Evolutionary conservation across 2,888 invertebrate genomes (phyloP), one percentile per base, ranked within the genome.

Genomic region (Tipula helvola): DNA sequence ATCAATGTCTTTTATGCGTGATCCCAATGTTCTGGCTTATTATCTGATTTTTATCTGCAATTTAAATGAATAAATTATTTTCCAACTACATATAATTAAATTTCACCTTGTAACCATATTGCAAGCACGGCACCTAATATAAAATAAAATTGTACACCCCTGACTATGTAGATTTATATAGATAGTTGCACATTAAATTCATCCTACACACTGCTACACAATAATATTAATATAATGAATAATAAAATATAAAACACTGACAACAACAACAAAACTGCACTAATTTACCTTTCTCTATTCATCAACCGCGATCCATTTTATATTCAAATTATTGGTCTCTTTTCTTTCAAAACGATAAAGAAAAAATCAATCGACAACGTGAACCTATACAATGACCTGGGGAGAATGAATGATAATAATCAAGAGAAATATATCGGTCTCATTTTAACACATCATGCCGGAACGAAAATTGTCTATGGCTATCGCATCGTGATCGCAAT

Each of bases 301-400:
- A n/a, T 84, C 16, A 36, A 36, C 28, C n/a, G 3, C 36, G 36
- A 83, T 36, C 83, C 83, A 52, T 5, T 52, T 52, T n/a, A 52
- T 52, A 52, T 83, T 83, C 4, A 39, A 39, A 36, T 84, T 84
- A 84, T 39, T 84, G 7, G 16, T 84, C 41, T 84, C 84, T 84
- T 41, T 84, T 36, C n/a, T 39, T 84, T 10, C 3, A 36, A 36
- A 36, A 13, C 39, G n/a, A 36, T 5, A 84, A 84, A 5, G 39
- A 0, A n/a, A 39, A 84, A 84, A 39, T 36, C 8, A 39, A 39
- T 84, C 7, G 39, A 39, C 7, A 7, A 39, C 1, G 39, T 84
- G 39, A 84, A 39, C 84, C 84, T 84, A 84, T 84, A 84, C 84
- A 84, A 84, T 84, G 84, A 84, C 84, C 84, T 84, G 84, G 28